Evolutionary conservation across 1,140 invertebrate genomes (phyloP).

Genomic region (Listronotus oregonensis): DNA sequence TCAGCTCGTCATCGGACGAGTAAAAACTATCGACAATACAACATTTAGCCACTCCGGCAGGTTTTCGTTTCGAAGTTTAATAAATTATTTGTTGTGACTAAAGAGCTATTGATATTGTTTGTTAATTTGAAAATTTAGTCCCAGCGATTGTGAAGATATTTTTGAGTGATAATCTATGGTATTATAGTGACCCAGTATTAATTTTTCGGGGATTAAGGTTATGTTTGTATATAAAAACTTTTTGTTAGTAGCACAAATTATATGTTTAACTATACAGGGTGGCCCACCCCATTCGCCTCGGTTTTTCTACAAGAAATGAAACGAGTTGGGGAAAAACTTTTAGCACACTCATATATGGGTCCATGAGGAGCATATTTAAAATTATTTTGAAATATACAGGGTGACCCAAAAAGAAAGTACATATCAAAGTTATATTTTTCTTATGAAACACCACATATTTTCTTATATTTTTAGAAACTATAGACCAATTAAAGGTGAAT

Average conservation of each 20-base stretch:
- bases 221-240: conserved; percentile 5
- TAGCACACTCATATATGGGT: no score
- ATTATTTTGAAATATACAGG: no score
- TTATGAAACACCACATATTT: no score
- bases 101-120: background rate
- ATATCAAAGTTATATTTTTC: no score
- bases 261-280: no score
- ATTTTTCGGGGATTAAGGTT: background rate
- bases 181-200: conserved; percentile 30
- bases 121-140: conserved; percentile 4
- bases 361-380: no score
- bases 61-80: conserved; percentile 2
- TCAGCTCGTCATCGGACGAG: conserved; percentile 33
- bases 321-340: no score
- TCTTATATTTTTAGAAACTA: no score
- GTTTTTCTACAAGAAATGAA: no score
- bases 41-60: conserved; percentile 15
- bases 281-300: no score
- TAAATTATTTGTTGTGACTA: conserved; percentile 15
- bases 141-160: conserved; percentile 5
- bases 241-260: background rate
- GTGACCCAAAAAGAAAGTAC: no score
- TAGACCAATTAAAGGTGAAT: no score
- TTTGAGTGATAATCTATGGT: conserved; percentile 15
- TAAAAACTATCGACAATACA: conserved; percentile 48